A percentile compares a stretch with the other conserved stretches of the same genome.
phyloP scores from a whole-genome alignment of 1,140 invertebrate species.

The Panulirus ornatus region DNA sequence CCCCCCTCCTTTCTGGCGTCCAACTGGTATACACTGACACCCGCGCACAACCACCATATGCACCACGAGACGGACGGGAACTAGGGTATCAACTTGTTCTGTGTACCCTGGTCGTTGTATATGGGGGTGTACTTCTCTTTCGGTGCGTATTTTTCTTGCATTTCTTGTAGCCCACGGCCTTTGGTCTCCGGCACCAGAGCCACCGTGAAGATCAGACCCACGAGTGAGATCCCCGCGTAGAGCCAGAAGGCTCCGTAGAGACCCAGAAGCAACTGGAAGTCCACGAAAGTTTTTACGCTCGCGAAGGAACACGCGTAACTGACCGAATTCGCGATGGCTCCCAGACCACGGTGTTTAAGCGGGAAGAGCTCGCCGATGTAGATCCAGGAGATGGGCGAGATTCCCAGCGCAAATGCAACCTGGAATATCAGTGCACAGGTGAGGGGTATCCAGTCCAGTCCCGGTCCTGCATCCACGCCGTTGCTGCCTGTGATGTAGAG shows the following conservation, averaged over 20 bases:
- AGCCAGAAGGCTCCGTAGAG: slow-evolving; percentile 92
- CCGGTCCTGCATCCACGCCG: slow-evolving; percentile 75
- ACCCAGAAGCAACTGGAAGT: slow-evolving; percentile 87
- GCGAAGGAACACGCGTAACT: slow-evolving; percentile 93
- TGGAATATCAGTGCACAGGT: slow-evolving; percentile 90
- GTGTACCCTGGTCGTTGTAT: slow-evolving; percentile 57
- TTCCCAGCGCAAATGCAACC: slow-evolving; percentile 90
- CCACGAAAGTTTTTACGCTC: slow-evolving; percentile 91
- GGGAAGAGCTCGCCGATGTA: slow-evolving; percentile 93
- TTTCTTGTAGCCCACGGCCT: slow-evolving; percentile 91
- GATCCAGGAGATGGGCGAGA: slow-evolving; percentile 93
- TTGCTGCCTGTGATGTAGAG: slow-evolving; percentile 82
- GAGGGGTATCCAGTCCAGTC: slow-evolving; percentile 88
- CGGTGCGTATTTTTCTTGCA: slow-evolving; percentile 81
- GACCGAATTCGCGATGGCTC: slow-evolving; percentile 89
- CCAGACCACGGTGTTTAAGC: slow-evolving; percentile 89
- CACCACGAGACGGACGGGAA: not conserved
- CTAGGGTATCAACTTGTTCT: slow-evolving; percentile 73
- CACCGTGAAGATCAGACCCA: slow-evolving; percentile 90
- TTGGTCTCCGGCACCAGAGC: slow-evolving; percentile 94
- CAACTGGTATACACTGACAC: not conserved
- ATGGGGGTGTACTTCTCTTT: slow-evolving; percentile 73
- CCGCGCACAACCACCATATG: not conserved
- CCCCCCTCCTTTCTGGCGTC: not conserved
- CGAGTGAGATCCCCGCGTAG: slow-evolving; percentile 89